These are phyloP conservation scores for Melozone crissalis DNA, from an alignment of 2,113 vertebrate species.

Conservation along the genomic window DNA sequence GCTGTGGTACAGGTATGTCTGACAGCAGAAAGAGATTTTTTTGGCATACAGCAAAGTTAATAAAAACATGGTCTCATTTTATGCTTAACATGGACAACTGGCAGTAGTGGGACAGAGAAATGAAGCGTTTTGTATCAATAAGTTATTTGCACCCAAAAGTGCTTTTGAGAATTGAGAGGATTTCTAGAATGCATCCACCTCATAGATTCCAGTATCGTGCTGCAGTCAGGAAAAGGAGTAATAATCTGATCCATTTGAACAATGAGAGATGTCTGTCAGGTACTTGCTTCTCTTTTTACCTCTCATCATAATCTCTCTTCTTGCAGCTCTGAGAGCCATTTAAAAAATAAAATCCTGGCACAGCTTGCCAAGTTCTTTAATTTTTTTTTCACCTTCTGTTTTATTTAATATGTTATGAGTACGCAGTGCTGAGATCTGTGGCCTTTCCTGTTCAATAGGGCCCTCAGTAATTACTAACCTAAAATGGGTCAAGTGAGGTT, in stretches of 20 bases:
- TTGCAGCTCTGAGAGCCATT: not conserved
- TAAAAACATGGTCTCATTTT: not conserved
- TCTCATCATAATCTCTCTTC: not conserved
- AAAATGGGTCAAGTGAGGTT: constrained; percentile 34
- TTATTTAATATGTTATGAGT: not conserved
- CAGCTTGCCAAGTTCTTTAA: not conserved
- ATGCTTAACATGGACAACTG: not conserved
- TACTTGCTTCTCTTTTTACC: not conserved
- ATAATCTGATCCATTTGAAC: not conserved
- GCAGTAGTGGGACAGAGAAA: not conserved
- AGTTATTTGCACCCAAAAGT: not conserved
- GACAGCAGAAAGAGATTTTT: not conserved
- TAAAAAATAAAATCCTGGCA: not conserved
- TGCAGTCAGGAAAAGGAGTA: not conserved
- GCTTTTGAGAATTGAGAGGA: not conserved
- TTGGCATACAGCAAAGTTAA: not conserved
- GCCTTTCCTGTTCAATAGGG: constrained; percentile 1
- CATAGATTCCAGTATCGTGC: not conserved
- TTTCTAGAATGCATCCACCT: not conserved
- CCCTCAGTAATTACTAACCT: constrained; percentile 17
- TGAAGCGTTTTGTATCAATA: not conserved
- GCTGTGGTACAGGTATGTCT: not conserved
- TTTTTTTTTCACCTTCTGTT: not conserved
- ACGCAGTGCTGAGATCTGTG: not conserved
- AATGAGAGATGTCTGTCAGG: not conserved